Conservation (phyloP, 2,113 vertebrate genomes). For the Clupea harengus region DNA sequence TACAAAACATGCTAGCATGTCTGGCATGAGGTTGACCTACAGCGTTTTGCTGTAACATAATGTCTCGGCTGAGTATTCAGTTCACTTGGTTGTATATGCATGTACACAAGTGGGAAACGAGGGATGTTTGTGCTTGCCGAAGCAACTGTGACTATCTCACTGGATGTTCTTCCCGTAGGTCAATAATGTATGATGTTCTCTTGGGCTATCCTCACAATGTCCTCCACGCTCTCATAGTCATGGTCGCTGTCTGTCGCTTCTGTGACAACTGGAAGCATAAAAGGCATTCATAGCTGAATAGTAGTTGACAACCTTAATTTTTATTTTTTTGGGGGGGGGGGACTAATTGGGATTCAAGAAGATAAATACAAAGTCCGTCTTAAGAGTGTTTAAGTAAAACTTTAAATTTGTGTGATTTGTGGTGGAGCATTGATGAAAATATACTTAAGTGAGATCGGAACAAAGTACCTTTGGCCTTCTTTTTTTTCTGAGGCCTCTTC, state of each 20-base stretch:
- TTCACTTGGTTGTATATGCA: background rate
- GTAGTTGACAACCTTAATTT: no score
- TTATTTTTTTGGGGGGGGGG: no score
- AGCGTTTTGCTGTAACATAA: no score
- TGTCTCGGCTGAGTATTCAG: background rate
- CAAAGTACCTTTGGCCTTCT: slow-evolving; percentile 17
- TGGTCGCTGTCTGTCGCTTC: slow-evolving; percentile 61
- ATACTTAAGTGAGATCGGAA: no score
- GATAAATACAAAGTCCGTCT: background rate
- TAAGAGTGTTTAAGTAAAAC: no score
- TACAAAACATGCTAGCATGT: background rate
- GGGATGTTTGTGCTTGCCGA: background rate
- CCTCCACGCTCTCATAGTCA: slow-evolving; percentile 71
- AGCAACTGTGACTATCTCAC: background rate
- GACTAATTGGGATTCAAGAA: no score
- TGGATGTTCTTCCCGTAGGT: background rate
- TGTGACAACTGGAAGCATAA: background rate
- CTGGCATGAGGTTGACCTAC: background rate
- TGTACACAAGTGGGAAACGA: no score
- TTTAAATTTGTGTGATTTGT: no score
- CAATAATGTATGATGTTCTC: slow-evolving; percentile 50
- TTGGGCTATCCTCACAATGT: slow-evolving; percentile 42
- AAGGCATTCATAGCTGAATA: background rate
- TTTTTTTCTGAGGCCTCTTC: background rate
- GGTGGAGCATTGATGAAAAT: no score